These are phyloP conservation scores for Desoria tigrina DNA, from an alignment of 2,888 invertebrate genomes.

Conservation along the genomic window DNA sequence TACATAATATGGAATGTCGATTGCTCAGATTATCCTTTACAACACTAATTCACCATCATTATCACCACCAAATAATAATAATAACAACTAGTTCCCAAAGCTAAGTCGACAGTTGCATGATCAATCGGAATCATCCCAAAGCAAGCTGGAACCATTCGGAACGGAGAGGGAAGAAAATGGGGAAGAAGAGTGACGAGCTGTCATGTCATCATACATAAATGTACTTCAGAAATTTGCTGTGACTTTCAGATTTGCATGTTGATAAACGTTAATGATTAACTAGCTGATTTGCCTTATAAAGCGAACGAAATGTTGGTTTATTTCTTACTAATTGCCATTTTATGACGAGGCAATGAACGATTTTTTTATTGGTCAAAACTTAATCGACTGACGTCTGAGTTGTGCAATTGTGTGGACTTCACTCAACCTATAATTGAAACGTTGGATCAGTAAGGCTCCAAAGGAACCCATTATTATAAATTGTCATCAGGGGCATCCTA, in stretches of 20 bases:
- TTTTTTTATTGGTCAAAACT: conserved; percentile 37
- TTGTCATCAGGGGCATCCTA: conserved; percentile 5
- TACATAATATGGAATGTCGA: not conserved
- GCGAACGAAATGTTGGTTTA: conserved; percentile 44
- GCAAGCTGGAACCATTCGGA: conserved; percentile 8
- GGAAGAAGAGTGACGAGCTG: conserved; percentile 1
- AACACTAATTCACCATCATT: not conserved
- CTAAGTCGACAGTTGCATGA: too few species aligned
- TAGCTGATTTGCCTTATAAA: conserved; percentile 48
- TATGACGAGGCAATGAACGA: conserved; percentile 40
- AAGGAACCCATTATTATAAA: not conserved
- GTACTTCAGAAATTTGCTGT: conserved; percentile 30
- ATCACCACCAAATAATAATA: too few species aligned
- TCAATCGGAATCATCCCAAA: too few species aligned
- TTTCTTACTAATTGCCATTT: conserved; percentile 41
- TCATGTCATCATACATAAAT: too few species aligned
- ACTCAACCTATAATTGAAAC: conserved; percentile 3
- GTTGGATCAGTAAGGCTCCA: conserved; percentile 13
- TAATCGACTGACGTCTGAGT: conserved; percentile 38
- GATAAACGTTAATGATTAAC: conserved; percentile 43
- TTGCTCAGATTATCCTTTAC: conserved; percentile 3
- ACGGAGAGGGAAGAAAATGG: conserved; percentile 16
- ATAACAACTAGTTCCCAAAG: too few species aligned
- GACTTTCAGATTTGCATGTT: conserved; percentile 39
- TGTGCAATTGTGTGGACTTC: conserved; percentile 24